These are phyloP conservation scores for Adelosebastes latens DNA, from an alignment of 2,797 vertebrate genomes.

Conservation along the genomic window DNA sequence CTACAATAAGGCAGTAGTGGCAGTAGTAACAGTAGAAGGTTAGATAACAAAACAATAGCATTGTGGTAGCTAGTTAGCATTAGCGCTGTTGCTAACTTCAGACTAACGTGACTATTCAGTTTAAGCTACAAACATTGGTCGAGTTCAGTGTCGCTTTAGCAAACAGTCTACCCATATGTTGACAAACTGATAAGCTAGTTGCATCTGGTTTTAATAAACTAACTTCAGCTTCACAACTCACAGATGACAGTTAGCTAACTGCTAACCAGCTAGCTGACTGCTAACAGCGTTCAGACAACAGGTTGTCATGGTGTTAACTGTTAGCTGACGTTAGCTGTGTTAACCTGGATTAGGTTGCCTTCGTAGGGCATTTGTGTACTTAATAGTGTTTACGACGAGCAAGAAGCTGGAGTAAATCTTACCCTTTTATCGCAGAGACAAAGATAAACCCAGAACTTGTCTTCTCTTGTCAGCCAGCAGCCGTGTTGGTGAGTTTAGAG, in stretches of 20 bases:
- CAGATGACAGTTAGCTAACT: background rate
- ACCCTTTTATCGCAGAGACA: background rate
- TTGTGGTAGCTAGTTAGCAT: slow-evolving; percentile 11
- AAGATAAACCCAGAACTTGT: background rate
- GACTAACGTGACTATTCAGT: background rate
- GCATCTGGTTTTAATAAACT: background rate
- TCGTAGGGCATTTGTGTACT: background rate
- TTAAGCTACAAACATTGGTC: background rate
- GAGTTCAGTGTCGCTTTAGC: background rate
- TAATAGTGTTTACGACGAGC: background rate
- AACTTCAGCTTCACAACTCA: background rate
- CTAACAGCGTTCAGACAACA: slow-evolving; percentile 59
- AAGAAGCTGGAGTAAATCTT: background rate
- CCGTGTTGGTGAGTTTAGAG: background rate
- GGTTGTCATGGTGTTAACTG: slow-evolving; percentile 53
- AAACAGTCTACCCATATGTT: accelerated
- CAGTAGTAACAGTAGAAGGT: too few species aligned
- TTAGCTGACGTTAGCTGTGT: slow-evolving; percentile 22
- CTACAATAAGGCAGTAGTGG: background rate
- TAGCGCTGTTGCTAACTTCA: slow-evolving; percentile 53
- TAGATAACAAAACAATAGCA: slow-evolving; percentile 23
- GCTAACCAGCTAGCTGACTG: background rate
- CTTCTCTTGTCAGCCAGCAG: background rate
- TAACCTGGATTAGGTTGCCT: background rate
- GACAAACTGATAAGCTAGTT: accelerated